phyloP scores from a whole-genome alignment of 92 coral and sea anemone genomes.

The Desmophyllum pertusum region DNA sequence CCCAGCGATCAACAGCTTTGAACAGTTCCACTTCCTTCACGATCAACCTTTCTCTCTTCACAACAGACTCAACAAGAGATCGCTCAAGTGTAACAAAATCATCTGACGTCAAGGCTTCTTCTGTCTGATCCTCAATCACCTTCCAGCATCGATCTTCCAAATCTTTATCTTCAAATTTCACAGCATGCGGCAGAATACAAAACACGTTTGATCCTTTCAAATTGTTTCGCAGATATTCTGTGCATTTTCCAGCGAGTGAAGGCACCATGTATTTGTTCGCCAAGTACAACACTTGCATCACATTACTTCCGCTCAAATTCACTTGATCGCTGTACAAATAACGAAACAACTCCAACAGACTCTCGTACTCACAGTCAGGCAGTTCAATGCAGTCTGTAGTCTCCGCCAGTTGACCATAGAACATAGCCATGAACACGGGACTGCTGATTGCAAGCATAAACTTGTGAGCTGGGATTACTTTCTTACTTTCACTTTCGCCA shows the following conservation, averaged over 20 bases:
- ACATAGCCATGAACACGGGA: no score
- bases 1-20: no score
- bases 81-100: no score
- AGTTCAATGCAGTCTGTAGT: constrained; percentile 57
- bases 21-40: no score
- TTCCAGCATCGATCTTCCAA: no score
- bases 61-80: no score
- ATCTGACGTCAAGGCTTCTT: no score
- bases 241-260: constrained; percentile 42
- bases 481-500: no score
- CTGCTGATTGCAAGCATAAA: no score
- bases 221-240: constrained; percentile 31
- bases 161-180: constrained; percentile 46
- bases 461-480: no score
- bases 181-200: constrained; percentile 44
- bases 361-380: constrained; percentile 74
- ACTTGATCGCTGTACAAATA: constrained; percentile 63
- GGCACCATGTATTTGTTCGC: constrained; percentile 71
- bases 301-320: constrained; percentile 45
- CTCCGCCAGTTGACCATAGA: constrained; percentile 75
- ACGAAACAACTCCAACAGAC: constrained; percentile 65
- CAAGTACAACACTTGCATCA: constrained; percentile 57
- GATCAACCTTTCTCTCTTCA: no score
- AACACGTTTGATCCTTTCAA: constrained; percentile 52
- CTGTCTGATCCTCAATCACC: no score